Evolutionary conservation across 2,888 invertebrate species (phyloP).

Genomic region (Vannuccia rotundouncinata): DNA sequence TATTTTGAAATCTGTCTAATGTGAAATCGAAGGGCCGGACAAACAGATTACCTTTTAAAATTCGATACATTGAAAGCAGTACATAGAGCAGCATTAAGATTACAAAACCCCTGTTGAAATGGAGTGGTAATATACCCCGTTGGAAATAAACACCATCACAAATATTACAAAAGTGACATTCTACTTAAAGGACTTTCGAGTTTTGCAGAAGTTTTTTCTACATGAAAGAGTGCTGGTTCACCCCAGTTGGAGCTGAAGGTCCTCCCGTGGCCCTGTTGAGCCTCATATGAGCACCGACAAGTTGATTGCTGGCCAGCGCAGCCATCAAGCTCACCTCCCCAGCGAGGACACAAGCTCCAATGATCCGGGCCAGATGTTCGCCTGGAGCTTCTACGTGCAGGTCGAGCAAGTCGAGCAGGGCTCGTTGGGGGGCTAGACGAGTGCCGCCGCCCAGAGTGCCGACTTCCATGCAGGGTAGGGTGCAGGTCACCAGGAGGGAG

Average conservation of each 20-base stretch:
- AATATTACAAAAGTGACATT: too few species aligned
- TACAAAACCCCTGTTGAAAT: too few species aligned
- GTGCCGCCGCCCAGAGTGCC: slow-evolving; percentile 95
- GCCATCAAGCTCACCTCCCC: slow-evolving; percentile 94
- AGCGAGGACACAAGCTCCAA: slow-evolving; percentile 89
- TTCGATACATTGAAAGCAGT: too few species aligned
- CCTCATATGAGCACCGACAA: slow-evolving; percentile 88
- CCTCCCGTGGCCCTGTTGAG: slow-evolving; percentile 66
- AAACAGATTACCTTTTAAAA: too few species aligned
- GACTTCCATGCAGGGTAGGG: slow-evolving; percentile 93
- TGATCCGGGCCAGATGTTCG: slow-evolving; percentile 75
- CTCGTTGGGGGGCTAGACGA: slow-evolving; percentile 76
- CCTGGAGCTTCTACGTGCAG: slow-evolving; percentile 63
- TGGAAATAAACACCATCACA: too few species aligned
- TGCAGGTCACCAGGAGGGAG: slow-evolving; percentile 77
- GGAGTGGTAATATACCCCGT: too few species aligned
- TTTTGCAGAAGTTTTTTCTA: too few species aligned
- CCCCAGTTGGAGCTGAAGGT: neutral
- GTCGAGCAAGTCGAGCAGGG: slow-evolving; percentile 69
- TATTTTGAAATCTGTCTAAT: too few species aligned
- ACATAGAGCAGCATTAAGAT: too few species aligned
- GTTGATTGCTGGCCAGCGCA: slow-evolving; percentile 84
- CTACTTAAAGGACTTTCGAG: too few species aligned
- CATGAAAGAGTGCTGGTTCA: neutral
- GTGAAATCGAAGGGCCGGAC: too few species aligned